phyloP scores from a whole-genome alignment of 2,888 invertebrate species.

The Noctua janthe region DNA sequence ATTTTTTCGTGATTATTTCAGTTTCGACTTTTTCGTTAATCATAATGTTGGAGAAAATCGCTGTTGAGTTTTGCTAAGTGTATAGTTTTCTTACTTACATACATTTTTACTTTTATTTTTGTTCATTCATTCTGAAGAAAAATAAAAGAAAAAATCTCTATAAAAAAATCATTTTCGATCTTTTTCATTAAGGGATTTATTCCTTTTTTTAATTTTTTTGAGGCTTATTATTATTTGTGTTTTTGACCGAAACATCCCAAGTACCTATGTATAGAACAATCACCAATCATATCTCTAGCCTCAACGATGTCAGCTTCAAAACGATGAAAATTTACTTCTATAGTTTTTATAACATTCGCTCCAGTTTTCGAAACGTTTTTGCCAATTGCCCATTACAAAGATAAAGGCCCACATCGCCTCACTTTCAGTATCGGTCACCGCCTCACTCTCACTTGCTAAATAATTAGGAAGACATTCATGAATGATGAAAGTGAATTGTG shows the following conservation, averaged over 20 bases:
- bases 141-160: too few species aligned
- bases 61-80: too few species aligned
- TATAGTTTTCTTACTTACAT: too few species aligned
- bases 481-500: slow-evolving; percentile 41
- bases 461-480: slow-evolving; percentile 28
- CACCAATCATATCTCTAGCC: background rate
- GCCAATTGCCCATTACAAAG: slow-evolving; percentile 26
- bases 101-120: too few species aligned
- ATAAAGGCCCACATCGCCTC: slow-evolving; percentile 58
- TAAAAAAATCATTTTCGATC: background rate
- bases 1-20: too few species aligned
- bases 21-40: too few species aligned
- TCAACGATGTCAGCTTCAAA: background rate
- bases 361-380: slow-evolving; percentile 37
- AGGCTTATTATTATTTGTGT: too few species aligned
- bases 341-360: slow-evolving; percentile 21
- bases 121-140: too few species aligned
- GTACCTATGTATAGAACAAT: background rate
- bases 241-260: background rate
- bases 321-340: background rate
- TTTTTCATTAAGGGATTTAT: background rate
- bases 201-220: background rate
- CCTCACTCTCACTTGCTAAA: slow-evolving; percentile 51
- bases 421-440: slow-evolving; percentile 50
- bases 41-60: too few species aligned